Base-by-base conservation (phyloP, 2,113 vertebrate genomes). In the Esox niger region DNA sequence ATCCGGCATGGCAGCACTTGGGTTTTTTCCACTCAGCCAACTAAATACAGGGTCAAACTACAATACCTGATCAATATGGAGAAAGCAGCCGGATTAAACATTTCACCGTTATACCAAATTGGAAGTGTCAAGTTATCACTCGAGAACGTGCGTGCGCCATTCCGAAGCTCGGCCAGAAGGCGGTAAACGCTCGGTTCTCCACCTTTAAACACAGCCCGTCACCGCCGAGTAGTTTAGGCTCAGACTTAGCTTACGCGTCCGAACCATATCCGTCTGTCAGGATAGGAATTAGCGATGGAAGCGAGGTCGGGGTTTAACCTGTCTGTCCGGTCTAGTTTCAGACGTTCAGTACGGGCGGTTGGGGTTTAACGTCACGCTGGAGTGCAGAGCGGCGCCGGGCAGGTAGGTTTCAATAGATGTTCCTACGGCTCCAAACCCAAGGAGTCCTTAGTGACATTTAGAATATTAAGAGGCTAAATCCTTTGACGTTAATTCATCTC, bases 61-160 rank as follows among this genome's bases (percentile, higher is more conserved):
- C 35, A 38, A 38, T 38, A 38, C 11, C 11, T 11, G 11, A 5
- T 6, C 35, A 38, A 11, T 38, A 38, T 38, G 84, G 82, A 85
- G 84, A 90, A 88, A 82, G 84, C 78, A 85, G 85, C 54, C 87
- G 87, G 82, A 81, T 84, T 81, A 76, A 77, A 84, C 88, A 90
- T 88, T 86, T 88, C 86, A 83, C 76, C 74, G 79, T 78, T 73
- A 81, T 90, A 89, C 88, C 87, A 92, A 83, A 38, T n/a, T n/a
- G n/a, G n/a, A n/a, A n/a, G n/a, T n/a, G n/a, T 61, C 30, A 43
- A 47, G 64, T 46, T 66, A 76, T 60, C 60, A 58, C 66, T 35
- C 73, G n/a, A n/a, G n/a, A n/a, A n/a, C n/a, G 68, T 66, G 73
- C 68, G 35, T 69, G 76, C 78, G 74, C 77, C 74, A 78, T 73